phyloP scores from a whole-genome alignment of 2,797 vertebrate genomes.

The Enoplosus armatus region DNA sequence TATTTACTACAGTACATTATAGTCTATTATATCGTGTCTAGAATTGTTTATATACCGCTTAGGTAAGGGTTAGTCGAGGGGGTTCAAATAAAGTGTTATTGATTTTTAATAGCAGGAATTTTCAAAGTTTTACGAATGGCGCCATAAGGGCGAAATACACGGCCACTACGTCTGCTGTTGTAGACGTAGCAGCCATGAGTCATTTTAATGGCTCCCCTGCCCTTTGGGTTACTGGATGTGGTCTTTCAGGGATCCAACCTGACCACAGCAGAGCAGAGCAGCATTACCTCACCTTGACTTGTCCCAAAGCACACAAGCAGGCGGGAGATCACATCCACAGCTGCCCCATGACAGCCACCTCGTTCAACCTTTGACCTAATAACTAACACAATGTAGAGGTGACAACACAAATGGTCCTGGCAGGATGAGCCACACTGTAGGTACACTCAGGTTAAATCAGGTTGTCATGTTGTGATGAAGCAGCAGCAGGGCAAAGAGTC shows the following conservation, averaged over 20 bases:
- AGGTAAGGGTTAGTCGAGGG: neutral
- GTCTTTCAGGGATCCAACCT: constrained; percentile 30
- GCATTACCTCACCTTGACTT: constrained; percentile 73
- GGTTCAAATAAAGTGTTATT: neutral
- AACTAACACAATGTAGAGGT: constrained; percentile 29
- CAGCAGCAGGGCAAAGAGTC: neutral
- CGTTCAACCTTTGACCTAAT: constrained; percentile 38
- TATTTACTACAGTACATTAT: neutral
- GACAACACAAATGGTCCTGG: constrained; percentile 33
- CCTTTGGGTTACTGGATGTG: constrained; percentile 47
- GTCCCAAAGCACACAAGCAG: constrained; percentile 55
- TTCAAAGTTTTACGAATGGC: neutral
- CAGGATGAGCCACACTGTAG: constrained; percentile 13
- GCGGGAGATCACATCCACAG: constrained; percentile 56
- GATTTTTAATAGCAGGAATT: constrained; percentile 2
- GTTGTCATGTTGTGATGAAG: constrained; percentile 13
- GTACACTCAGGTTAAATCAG: neutral
- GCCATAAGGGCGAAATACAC: constrained; percentile 21
- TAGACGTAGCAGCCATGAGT: constrained; percentile 27
- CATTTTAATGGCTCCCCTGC: constrained; percentile 34
- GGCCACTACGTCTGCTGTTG: neutral
- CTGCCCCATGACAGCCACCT: constrained; percentile 28
- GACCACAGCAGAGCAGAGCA: constrained; percentile 53
- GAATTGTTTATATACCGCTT: neutral
- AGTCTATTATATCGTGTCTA: neutral